Conservation (phyloP, 1,140 invertebrate genomes). For the Drosophila ogumai region DNA sequence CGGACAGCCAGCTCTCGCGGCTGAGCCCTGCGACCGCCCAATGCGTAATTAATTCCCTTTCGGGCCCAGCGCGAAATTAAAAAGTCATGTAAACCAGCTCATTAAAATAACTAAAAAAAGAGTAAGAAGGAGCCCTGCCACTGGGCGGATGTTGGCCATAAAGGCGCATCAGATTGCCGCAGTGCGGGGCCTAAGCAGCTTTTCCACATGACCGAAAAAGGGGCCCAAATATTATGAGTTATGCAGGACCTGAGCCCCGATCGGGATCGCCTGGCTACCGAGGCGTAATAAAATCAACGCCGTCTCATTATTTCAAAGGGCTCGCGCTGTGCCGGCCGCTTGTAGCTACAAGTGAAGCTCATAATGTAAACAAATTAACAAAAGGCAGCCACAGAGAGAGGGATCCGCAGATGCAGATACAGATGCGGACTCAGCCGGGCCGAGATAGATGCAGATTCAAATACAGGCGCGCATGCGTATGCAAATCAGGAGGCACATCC, state of each 20-base stretch:
- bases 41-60: conserved; percentile 84
- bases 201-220: conserved; percentile 57
- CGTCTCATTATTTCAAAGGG: conserved; percentile 77
- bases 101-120: conserved; percentile 82
- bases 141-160: conserved; percentile 67
- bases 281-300: conserved; percentile 77
- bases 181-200: conserved; percentile 57
- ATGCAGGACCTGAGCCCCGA: conserved; percentile 14
- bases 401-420: conserved; percentile 13
- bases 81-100: conserved; percentile 85
- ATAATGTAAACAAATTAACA: conserved; percentile 85
- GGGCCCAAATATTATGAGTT: conserved; percentile 65
- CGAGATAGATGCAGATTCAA: conserved; percentile 25
- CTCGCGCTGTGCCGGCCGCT: conserved; percentile 68
- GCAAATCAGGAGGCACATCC: conserved; percentile 60
- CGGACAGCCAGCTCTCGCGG: conserved; percentile 36
- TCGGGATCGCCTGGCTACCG: conserved; percentile 12
- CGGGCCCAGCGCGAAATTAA: conserved; percentile 83
- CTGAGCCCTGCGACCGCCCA: conserved; percentile 76
- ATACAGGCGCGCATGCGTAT: conserved; percentile 41
- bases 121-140: conserved; percentile 11
- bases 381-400: conserved; percentile 27
- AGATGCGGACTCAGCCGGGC: conserved; percentile 6
- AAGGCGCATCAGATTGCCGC: conserved; percentile 54
- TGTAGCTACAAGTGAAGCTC: conserved; percentile 82